phyloP scores from a whole-genome alignment of 2,888 invertebrate genomes.

The Octonoba sinensis region DNA sequence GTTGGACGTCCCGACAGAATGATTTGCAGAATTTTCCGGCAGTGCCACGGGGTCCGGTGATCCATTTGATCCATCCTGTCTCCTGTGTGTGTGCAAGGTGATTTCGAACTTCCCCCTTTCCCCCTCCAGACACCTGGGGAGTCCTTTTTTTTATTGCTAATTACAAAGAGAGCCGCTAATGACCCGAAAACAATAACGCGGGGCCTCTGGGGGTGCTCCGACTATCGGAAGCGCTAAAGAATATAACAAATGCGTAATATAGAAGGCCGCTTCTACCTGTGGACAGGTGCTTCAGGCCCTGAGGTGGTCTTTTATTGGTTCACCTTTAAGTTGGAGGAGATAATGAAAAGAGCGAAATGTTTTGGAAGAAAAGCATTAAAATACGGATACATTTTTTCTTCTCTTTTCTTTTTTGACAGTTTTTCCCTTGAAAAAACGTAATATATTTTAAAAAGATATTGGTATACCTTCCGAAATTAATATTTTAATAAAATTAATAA shows the following conservation, averaged over 20 bases:
- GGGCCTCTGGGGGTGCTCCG: conserved; percentile 11
- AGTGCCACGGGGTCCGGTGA: neutral
- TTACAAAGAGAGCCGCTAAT: conserved; percentile 20
- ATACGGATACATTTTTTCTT: no score
- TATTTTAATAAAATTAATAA: no score
- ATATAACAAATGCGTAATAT: no score
- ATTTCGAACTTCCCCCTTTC: neutral
- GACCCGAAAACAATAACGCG: conserved; percentile 16
- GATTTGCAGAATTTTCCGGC: no score
- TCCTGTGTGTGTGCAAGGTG: neutral
- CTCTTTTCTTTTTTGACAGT: no score
- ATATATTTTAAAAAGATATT: no score
- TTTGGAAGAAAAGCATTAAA: neutral
- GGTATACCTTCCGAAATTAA: no score
- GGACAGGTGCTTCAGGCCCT: neutral
- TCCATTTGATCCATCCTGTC: neutral
- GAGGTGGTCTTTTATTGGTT: neutral
- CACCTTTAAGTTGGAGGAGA: neutral
- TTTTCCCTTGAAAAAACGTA: no score
- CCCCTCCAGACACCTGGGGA: conserved; percentile 9
- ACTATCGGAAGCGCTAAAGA: neutral
- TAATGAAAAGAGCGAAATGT: neutral
- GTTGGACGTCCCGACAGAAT: no score
- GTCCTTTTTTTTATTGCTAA: conserved; percentile 19
- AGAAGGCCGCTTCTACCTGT: neutral